These are phyloP conservation scores for Acanthococcus lagerstroemiae DNA, from an alignment of 2,888 invertebrate genomes.

Conservation along the genomic window DNA sequence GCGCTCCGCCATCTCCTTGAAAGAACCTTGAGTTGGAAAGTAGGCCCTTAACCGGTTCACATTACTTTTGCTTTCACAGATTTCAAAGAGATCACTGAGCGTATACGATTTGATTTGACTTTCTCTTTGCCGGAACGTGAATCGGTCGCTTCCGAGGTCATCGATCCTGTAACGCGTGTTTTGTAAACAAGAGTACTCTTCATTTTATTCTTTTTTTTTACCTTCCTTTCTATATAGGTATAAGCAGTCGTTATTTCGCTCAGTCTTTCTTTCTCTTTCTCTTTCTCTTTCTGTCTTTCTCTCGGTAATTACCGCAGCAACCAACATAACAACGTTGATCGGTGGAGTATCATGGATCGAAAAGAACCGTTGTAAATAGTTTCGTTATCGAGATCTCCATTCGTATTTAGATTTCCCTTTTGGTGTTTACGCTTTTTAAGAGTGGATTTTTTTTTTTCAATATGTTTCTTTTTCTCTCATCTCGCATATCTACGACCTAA, in stretches of 20 bases:
- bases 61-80: constrained; percentile 29
- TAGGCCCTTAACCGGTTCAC: constrained; percentile 19
- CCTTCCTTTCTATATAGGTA: neutral
- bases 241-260: too few species aligned
- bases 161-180: constrained; percentile 9
- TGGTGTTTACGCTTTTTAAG: neutral
- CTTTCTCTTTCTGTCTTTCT: too few species aligned
- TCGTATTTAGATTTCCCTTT: neutral
- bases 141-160: constrained; percentile 30
- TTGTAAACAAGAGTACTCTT: constrained; percentile 17
- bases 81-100: constrained; percentile 14
- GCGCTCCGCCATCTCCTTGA: neutral
- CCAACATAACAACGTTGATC: neutral
- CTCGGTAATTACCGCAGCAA: neutral
- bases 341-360: neutral
- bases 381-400: neutral
- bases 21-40: constrained; percentile 11
- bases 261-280: too few species aligned
- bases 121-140: constrained; percentile 28
- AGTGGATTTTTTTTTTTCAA: neutral
- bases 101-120: constrained; percentile 20
- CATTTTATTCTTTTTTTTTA: neutral
- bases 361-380: neutral
- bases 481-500: too few species aligned
- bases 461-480: neutral